Evolutionary conservation across 2,797 vertebrate genomes (phyloP).

Genomic region (Kryptopterus vitreolus): DNA sequence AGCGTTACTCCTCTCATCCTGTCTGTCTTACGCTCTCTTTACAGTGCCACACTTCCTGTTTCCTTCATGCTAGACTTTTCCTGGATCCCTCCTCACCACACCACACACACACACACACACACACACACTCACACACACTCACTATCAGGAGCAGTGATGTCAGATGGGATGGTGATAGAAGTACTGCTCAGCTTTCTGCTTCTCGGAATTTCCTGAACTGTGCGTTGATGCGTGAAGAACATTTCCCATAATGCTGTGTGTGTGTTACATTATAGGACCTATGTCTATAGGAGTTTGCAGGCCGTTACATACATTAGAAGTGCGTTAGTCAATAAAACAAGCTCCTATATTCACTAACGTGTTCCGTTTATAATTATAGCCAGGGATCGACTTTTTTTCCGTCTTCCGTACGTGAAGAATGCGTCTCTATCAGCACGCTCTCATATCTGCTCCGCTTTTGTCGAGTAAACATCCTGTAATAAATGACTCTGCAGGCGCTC

Average conservation of each 20-base stretch:
- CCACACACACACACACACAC: background rate
- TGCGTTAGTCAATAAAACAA: background rate
- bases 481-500: background rate
- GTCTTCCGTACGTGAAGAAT: background rate
- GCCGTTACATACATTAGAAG: background rate
- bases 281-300: background rate
- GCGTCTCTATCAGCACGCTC: background rate
- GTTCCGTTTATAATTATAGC: background rate
- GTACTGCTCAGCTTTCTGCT: background rate
- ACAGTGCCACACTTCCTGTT: constrained; percentile 29
- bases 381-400: background rate
- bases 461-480: background rate
- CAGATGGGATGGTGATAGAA: background rate
- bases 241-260: background rate
- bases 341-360: background rate
- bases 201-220: constrained; percentile 5
- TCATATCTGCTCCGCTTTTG: background rate
- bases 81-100: constrained; percentile 14
- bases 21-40: background rate
- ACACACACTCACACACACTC: background rate
- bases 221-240: background rate
- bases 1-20: constrained; percentile 21
- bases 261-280: background rate
- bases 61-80: constrained; percentile 32
- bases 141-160: background rate